phyloP scores from a whole-genome alignment of 2,797 vertebrate species.

The Platalea minor region DNA sequence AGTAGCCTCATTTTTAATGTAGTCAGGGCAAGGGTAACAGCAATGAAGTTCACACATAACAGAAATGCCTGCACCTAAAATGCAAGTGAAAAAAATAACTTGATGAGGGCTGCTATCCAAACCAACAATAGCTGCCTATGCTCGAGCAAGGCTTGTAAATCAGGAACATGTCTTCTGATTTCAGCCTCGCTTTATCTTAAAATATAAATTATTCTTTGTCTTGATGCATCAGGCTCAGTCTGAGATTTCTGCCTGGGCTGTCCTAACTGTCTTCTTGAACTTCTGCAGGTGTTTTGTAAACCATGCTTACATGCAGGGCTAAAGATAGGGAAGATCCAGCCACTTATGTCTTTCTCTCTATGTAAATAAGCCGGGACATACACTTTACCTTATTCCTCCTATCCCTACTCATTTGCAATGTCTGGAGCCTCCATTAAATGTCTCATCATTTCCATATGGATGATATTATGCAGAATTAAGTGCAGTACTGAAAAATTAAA shows the following conservation, averaged over 20 bases:
- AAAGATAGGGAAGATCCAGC: not conserved
- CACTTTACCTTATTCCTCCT: not conserved
- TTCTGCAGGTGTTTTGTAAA: not conserved
- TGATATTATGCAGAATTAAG: not conserved
- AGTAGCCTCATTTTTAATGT: not conserved
- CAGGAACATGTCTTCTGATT: not conserved
- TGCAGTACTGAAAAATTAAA: not conserved
- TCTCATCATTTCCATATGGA: not conserved
- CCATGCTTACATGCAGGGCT: not conserved
- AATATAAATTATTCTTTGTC: not conserved
- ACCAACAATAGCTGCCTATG: not conserved
- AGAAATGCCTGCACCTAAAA: constrained; percentile 23
- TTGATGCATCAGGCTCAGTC: not conserved
- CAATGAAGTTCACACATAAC: not conserved
- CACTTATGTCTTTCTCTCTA: not conserved
- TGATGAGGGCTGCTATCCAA: not conserved
- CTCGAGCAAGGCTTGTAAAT: not conserved
- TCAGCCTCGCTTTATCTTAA: not conserved
- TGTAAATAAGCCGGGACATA: not conserved
- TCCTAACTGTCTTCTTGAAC: not conserved
- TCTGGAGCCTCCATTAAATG: not conserved
- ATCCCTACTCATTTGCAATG: not conserved
- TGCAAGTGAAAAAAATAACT: not conserved
- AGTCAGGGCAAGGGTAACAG: not conserved
- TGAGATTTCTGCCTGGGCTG: not conserved